These are phyloP conservation scores for Blastobasis lacticolella DNA, from an alignment of 2,888 invertebrate species.

Conservation along the genomic window DNA sequence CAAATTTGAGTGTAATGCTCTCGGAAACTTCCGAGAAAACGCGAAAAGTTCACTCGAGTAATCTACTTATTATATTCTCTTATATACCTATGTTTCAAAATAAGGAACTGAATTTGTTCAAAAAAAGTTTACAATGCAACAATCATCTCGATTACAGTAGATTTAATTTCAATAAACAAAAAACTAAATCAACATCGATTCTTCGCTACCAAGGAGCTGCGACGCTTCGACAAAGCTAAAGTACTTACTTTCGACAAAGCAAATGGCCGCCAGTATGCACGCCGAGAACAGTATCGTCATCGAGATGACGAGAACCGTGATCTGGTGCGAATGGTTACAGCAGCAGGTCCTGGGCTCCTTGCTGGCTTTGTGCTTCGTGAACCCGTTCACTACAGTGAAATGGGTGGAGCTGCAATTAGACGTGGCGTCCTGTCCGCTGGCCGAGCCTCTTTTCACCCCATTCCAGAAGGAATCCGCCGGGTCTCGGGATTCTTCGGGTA, in stretches of 20 bases:
- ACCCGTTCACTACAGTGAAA: constrained; percentile 89
- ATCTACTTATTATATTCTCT: too few species aligned
- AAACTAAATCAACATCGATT: too few species aligned
- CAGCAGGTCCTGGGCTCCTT: constrained; percentile 79
- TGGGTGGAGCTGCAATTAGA: constrained; percentile 90
- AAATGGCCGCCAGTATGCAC: constrained; percentile 86
- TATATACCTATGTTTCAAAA: too few species aligned
- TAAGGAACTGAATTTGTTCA: too few species aligned
- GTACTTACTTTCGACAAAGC: constrained; percentile 88
- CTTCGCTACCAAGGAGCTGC: too few species aligned
- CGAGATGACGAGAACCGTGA: constrained; percentile 86
- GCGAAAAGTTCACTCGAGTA: too few species aligned
- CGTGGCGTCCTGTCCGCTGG: constrained; percentile 76
- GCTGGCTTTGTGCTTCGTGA: constrained; percentile 76
- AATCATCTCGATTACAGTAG: too few species aligned
- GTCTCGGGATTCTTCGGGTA: constrained; percentile 58
- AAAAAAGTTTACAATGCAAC: too few species aligned
- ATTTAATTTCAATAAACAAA: too few species aligned
- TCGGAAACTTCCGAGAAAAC: too few species aligned
- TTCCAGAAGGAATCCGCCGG: constrained; percentile 56
- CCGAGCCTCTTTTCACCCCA: constrained; percentile 59
- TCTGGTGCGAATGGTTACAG: constrained; percentile 84
- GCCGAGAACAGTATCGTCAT: constrained; percentile 88
- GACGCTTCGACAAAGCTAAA: too few species aligned
- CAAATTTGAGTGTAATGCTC: too few species aligned